These are phyloP conservation scores for Leptodactylus fuscus DNA, from an alignment of 2,113 vertebrate species.

Conservation along the genomic window DNA sequence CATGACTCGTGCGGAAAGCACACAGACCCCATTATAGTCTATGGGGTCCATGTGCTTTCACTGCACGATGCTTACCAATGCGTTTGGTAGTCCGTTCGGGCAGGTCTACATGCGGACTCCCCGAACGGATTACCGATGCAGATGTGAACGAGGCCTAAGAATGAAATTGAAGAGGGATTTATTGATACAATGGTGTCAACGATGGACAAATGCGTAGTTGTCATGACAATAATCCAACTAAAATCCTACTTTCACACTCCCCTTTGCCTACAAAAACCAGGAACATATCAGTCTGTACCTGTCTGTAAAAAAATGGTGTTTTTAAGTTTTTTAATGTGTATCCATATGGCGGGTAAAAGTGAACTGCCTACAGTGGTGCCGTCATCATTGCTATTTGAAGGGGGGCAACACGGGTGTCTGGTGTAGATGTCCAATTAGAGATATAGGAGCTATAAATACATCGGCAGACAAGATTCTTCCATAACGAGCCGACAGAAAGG, in stretches of 20 bases:
- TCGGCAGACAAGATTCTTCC: constrained; percentile 42
- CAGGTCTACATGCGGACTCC: too few relatives aligned
- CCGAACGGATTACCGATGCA: too few relatives aligned
- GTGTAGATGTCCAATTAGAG: constrained; percentile 56
- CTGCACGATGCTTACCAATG: too few relatives aligned
- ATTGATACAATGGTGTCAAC: not conserved
- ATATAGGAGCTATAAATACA: constrained; percentile 54
- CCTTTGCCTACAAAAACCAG: not conserved
- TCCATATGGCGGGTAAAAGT: not conserved
- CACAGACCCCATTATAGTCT: too few relatives aligned
- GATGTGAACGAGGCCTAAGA: too few relatives aligned
- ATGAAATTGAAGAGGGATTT: too few relatives aligned
- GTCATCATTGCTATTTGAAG: constrained; percentile 51
- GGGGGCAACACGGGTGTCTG: constrained; percentile 36
- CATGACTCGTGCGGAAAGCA: too few relatives aligned
- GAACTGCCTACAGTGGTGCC: constrained; percentile 5
- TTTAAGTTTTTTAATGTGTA: constrained; percentile 52
- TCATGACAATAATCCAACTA: not conserved
- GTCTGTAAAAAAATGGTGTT: not conserved
- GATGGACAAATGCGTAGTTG: not conserved
- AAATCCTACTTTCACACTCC: too few relatives aligned
- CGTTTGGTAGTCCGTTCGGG: too few relatives aligned
- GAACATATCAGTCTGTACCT: constrained; percentile 12
- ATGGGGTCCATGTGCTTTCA: too few relatives aligned
- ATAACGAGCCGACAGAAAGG: not conserved